Percentiles rank a stretch among this genome's conserved stretches.
These are phyloP conservation scores for Drosophila parabipectinata DNA, from an alignment of 1,140 invertebrate genomes.

Conservation along the genomic window DNA sequence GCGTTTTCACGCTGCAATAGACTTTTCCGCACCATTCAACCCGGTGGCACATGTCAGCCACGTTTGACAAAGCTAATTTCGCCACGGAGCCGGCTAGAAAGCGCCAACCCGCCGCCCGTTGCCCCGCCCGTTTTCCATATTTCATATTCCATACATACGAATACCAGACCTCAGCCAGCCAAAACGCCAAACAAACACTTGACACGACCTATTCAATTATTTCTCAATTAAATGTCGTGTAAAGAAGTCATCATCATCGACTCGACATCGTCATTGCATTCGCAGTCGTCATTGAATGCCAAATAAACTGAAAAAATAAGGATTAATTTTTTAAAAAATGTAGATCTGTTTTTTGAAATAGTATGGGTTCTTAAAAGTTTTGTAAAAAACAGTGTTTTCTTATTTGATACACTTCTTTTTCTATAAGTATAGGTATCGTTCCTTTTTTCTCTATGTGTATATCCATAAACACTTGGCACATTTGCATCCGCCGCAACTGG, in stretches of 20 bases:
- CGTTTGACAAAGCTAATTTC: conserved; percentile 82
- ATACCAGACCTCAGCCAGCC: conserved; percentile 31
- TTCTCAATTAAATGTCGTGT: conserved; percentile 80
- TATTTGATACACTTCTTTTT: background rate
- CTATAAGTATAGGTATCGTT: background rate
- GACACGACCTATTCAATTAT: conserved; percentile 81
- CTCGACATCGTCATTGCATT: conserved; percentile 23
- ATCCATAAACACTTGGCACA: conserved; percentile 65
- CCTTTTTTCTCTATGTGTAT: conserved; percentile 17
- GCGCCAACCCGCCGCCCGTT: background rate
- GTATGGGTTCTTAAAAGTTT: no score
- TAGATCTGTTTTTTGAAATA: background rate
- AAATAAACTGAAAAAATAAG: background rate
- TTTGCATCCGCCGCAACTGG: conserved; percentile 32
- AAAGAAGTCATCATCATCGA: conserved; percentile 70
- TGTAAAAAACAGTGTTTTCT: background rate
- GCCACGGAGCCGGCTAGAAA: conserved; percentile 22
- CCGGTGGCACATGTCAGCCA: conserved; percentile 53
- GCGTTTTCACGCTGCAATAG: conserved; percentile 75
- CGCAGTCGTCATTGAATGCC: conserved; percentile 14
- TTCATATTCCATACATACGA: conserved; percentile 7
- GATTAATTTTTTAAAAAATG: background rate
- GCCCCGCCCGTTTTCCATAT: conserved; percentile 2
- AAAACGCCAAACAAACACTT: conserved; percentile 79
- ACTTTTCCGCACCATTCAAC: conserved; percentile 69